Evolutionary conservation across 2,888 invertebrate genomes (phyloP).

Genomic region (Tenthredo notha): DNA sequence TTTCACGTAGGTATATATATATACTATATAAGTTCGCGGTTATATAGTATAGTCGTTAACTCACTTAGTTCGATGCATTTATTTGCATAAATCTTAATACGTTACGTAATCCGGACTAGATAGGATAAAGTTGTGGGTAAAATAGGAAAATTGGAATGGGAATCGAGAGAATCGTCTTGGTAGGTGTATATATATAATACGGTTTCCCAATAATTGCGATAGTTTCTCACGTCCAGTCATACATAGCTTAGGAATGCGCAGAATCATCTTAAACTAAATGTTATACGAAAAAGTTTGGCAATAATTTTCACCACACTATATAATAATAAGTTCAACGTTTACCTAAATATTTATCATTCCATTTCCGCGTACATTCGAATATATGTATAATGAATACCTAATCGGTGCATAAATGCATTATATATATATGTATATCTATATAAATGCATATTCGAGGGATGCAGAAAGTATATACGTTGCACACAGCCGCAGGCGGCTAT

Average conservation of each 20-base stretch:
- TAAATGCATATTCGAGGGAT: slow-evolving; percentile 28
- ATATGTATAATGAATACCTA: neutral
- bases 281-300: neutral
- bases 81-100: slow-evolving; percentile 35
- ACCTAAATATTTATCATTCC: slow-evolving; percentile 16
- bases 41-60: slow-evolving; percentile 23
- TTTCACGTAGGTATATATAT: neutral
- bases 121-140: neutral
- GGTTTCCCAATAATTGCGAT: neutral
- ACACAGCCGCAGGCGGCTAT: slow-evolving; percentile 22
- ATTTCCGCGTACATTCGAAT: neutral
- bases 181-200: neutral
- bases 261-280: neutral
- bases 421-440: neutral
- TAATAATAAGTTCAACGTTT: neutral
- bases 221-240: neutral
- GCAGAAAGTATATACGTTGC: slow-evolving; percentile 8
- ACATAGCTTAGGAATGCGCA: neutral
- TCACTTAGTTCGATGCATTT: slow-evolving; percentile 37
- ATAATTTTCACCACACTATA: neutral
- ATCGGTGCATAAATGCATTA: slow-evolving; percentile 9
- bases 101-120: slow-evolving; percentile 25
- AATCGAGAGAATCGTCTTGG: neutral
- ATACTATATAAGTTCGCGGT: too few relatives aligned
- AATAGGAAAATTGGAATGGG: neutral